phyloP scores from a whole-genome alignment of 2,888 invertebrate genomes.

The Slavum lentiscoides region DNA sequence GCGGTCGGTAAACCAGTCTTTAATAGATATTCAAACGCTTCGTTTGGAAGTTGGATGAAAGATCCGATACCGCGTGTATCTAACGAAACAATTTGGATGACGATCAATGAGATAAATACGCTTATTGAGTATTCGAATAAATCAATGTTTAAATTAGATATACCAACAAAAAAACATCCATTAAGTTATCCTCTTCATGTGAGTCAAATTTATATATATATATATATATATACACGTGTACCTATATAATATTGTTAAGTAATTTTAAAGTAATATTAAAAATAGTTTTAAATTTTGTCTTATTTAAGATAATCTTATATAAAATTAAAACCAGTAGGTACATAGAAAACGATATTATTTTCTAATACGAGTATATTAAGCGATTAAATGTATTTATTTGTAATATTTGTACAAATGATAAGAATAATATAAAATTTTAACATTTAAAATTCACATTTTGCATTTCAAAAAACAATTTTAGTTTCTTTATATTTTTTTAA shows the following conservation, averaged over 20 bases:
- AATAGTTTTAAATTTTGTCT: too few relatives aligned
- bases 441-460: not conserved
- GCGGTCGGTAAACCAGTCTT: constrained; percentile 93
- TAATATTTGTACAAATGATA: not conserved
- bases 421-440: not conserved
- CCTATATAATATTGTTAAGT: not conserved
- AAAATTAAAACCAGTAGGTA: too few relatives aligned
- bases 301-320: too few relatives aligned
- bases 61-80: constrained; percentile 67
- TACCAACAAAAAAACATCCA: constrained; percentile 58
- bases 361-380: too few relatives aligned
- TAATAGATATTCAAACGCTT: constrained; percentile 75
- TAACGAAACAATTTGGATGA: constrained; percentile 80
- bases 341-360: too few relatives aligned
- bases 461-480: not conserved
- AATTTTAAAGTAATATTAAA: too few relatives aligned
- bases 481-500: not conserved
- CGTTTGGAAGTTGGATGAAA: constrained; percentile 66
- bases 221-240: not conserved
- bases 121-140: constrained; percentile 79
- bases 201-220: constrained; percentile 51
- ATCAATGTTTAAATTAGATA: constrained; percentile 66
- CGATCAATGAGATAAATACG: constrained; percentile 74
- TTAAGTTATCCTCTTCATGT: constrained; percentile 62
- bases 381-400: too few relatives aligned